Base-by-base conservation (phyloP, 2,888 invertebrate species). In the Latheticus oryzae region DNA sequence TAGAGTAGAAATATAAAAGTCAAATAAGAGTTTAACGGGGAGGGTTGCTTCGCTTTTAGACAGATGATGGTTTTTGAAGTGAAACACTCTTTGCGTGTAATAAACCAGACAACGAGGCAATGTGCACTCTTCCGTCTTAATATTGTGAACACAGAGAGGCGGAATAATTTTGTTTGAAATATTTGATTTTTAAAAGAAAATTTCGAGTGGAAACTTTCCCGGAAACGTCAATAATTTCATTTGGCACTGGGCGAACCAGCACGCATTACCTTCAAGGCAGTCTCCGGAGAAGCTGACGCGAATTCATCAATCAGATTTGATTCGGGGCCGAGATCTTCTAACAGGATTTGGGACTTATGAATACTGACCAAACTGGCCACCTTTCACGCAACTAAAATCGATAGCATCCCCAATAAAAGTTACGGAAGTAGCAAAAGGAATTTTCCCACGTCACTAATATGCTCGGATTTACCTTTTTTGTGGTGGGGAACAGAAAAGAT, bases 231-330 rank as follows among this genome's bases (percentile, higher is more conserved):
- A 51, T 60, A 60, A 53, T 55, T 51, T 56, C 52, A 60, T 55
- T 60, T 50, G 48, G 11, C 21, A 21, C 24, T 16, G 33, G 26
- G 15, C 24, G 42, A 53, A 38, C 30, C 19, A n/a, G 37, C 48
- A 48, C 30, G 45, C 35, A 45, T 37, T 37, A 24, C 53, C 23
- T 35, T 11, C 17, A 13, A 11, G 43, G 5, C 38, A 15, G 32
- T 40, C 52, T 53, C 53, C 33, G 7, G 52, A 58, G 47, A 33
- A 50, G 28, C 52, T 32, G 58, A 50, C 43, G 54, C 43, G 54
- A 59, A 47, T 60, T 56, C 51, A 60, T 60, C 59, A 60, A 51
- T 60, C 55, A 55, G 51, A 60, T 60, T 60, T 55, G 51, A 60
- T 60, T 45, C 48, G 58, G 48, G 48, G 37, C 28, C 24, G 23